Percentiles rank a stretch among this genome's conserved stretches.
Evolutionary conservation across 2,113 vertebrate species (phyloP).

Genomic region (Gadus chalcogrammus): DNA sequence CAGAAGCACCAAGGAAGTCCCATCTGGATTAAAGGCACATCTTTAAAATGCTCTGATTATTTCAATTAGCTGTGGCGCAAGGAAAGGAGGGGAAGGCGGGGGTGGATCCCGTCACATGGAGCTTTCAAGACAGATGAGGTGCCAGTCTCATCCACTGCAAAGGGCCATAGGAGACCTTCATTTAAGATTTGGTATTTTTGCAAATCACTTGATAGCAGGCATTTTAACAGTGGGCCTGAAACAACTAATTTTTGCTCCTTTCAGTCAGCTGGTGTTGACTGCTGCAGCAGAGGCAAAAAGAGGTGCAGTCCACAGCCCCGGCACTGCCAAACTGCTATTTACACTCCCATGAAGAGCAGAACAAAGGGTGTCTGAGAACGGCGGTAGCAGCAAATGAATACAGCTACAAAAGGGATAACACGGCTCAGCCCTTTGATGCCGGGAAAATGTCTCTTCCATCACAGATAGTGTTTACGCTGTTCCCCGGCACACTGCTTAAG

Average conservation of each 20-base stretch:
- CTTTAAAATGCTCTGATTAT: constrained; percentile 36
- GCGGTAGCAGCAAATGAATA: constrained; percentile 60
- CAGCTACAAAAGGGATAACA: constrained; percentile 58
- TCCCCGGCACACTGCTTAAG: constrained; percentile 37
- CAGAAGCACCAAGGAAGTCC: constrained; percentile 22
- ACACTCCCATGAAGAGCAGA: constrained; percentile 67
- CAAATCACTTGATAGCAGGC: constrained; percentile 58
- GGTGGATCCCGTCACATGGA: constrained; percentile 22
- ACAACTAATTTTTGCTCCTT: constrained; percentile 40
- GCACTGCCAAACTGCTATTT: constrained; percentile 68
- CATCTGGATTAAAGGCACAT: constrained; percentile 29
- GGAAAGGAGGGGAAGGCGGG: background rate
- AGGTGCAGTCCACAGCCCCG: constrained; percentile 60
- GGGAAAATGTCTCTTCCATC: constrained; percentile 58
- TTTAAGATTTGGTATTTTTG: constrained; percentile 45
- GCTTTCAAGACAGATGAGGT: constrained; percentile 19
- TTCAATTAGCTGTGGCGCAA: constrained; percentile 43
- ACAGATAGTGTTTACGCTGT: constrained; percentile 45
- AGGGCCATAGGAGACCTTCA: constrained; percentile 19
- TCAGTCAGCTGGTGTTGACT: constrained; percentile 23
- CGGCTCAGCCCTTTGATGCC: constrained; percentile 57
- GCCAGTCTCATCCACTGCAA: constrained; percentile 31
- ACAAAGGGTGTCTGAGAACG: constrained; percentile 65
- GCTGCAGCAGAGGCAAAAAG: constrained; percentile 55
- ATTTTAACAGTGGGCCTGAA: constrained; percentile 61